Percentiles rank a stretch among this genome's conserved stretches.
phyloP scores from a whole-genome alignment of 2,888 invertebrate species.

The Hirtodrosophila duncani region DNA sequence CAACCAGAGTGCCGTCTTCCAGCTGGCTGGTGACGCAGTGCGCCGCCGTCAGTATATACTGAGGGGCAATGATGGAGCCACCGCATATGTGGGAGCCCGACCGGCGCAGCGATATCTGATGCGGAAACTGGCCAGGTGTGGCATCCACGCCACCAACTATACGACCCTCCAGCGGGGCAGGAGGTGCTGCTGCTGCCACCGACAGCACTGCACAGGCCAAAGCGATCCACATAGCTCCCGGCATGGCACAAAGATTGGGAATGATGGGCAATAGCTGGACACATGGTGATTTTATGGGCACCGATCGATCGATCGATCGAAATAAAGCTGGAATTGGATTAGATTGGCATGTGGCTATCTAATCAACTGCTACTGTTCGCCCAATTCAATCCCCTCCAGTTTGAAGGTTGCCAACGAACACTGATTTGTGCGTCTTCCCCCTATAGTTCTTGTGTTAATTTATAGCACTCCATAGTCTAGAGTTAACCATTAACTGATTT shows the following conservation, averaged over 20 bases:
- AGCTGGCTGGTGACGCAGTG: constrained; percentile 53
- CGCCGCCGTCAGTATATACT: constrained; percentile 57
- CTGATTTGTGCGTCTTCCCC: too few relatives aligned
- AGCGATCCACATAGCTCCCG: not conserved
- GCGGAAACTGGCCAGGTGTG: constrained; percentile 66
- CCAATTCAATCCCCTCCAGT: too few relatives aligned
- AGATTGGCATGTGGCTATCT: too few relatives aligned
- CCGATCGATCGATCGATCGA: too few relatives aligned
- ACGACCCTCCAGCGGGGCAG: constrained; percentile 34
- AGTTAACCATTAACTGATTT: too few relatives aligned
- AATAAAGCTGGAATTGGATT: too few relatives aligned
- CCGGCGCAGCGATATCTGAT: constrained; percentile 72
- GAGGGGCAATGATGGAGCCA: constrained; percentile 51
- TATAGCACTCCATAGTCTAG: too few relatives aligned
- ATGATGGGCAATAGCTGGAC: not conserved
- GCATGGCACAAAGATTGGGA: not conserved
- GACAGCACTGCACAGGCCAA: constrained; percentile 1
- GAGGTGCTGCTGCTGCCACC: constrained; percentile 32
- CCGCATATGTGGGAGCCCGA: constrained; percentile 59
- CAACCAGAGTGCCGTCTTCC: constrained; percentile 20
- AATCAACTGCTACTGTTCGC: too few relatives aligned
- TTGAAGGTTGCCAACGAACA: too few relatives aligned
- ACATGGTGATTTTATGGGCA: too few relatives aligned
- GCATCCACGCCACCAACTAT: constrained; percentile 74
- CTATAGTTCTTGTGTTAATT: too few relatives aligned